Conservation (phyloP, 1,140 invertebrate species). For the Lasioglossum albipes region DNA sequence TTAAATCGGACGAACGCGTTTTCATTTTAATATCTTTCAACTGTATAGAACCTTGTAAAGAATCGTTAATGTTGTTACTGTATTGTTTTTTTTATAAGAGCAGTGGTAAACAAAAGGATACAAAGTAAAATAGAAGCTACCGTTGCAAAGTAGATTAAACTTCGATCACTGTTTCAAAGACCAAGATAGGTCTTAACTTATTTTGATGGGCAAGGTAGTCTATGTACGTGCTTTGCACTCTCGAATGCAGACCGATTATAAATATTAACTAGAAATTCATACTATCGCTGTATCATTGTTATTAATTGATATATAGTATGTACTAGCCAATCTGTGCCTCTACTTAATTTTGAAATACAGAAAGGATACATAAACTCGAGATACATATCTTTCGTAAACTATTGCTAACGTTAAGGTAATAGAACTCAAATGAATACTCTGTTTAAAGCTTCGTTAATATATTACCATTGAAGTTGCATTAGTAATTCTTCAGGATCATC, state of each 20-base stretch:
- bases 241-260: not conserved
- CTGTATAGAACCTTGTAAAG: too few relatives aligned
- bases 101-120: too few relatives aligned
- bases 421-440: conserved; percentile 27
- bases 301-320: not conserved
- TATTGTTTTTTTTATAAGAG: too few relatives aligned
- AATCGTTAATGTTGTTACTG: too few relatives aligned
- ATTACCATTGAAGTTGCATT: conserved; percentile 38
- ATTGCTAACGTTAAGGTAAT: not conserved
- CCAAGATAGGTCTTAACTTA: not conserved
- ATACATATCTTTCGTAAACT: conserved; percentile 1
- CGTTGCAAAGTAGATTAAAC: too few relatives aligned
- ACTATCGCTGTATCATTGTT: not conserved
- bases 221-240: not conserved
- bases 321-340: not conserved
- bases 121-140: too few relatives aligned
- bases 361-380: not conserved
- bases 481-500: conserved; percentile 42
- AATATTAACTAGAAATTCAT: not conserved
- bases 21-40: too few relatives aligned
- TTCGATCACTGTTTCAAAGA: too few relatives aligned
- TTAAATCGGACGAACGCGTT: too few relatives aligned
- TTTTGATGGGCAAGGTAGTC: not conserved
- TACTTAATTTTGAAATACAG: not conserved
- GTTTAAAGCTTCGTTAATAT: conserved; percentile 30